phyloP scores from a whole-genome alignment of 1,140 invertebrate species.

The Agrilus planipennis region DNA sequence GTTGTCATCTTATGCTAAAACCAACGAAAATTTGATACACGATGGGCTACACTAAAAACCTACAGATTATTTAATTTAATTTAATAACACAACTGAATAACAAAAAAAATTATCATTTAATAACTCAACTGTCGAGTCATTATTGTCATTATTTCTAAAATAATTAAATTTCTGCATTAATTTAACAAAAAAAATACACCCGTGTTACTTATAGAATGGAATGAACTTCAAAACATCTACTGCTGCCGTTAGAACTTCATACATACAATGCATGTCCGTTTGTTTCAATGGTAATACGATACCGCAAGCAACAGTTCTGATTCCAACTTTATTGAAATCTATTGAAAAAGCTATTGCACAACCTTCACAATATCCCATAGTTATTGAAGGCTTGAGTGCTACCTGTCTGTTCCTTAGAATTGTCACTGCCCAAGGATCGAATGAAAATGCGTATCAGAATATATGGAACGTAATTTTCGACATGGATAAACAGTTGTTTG shows the following conservation, averaged over 20 bases:
- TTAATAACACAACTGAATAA: too few relatives aligned
- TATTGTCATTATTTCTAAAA: too few relatives aligned
- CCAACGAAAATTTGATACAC: constrained; percentile 46
- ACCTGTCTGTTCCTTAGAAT: constrained; percentile 60
- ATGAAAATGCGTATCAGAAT: constrained; percentile 39
- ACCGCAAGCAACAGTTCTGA: constrained; percentile 37
- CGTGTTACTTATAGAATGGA: too few relatives aligned
- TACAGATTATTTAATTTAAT: too few relatives aligned
- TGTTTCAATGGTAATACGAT: constrained; percentile 47
- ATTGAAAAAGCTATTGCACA: constrained; percentile 60
- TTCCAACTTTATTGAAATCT: constrained; percentile 49
- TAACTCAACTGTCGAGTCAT: too few relatives aligned
- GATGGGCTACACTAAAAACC: constrained; percentile 54
- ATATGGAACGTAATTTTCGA: constrained; percentile 61
- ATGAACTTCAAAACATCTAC: constrained; percentile 66
- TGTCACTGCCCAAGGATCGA: constrained; percentile 42
- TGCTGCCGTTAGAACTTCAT: constrained; percentile 61
- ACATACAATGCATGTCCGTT: constrained; percentile 57
- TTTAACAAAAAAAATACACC: too few relatives aligned
- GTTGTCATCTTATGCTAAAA: constrained; percentile 33
- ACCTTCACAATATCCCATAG: constrained; percentile 45
- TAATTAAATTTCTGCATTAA: too few relatives aligned
- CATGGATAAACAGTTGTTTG: constrained; percentile 65
- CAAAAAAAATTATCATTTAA: too few relatives aligned
- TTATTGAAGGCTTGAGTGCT: constrained; percentile 71